Base-by-base conservation (phyloP, 2,113 vertebrate species). In the Pagrus major region DNA sequence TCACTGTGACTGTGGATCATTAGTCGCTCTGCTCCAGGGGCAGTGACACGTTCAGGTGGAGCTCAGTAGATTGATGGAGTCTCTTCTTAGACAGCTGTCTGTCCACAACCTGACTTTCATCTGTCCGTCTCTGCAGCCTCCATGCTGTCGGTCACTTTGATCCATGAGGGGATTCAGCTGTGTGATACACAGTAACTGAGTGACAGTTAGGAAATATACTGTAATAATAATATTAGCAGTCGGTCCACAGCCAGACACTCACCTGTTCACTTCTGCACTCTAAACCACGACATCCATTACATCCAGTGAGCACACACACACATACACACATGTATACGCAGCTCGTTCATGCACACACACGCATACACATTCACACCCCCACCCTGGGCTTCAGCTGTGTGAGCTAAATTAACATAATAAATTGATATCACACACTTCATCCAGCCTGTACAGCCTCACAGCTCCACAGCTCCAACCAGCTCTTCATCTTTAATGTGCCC, bases 381-480 rank as follows among this genome's bases (percentile, higher is more conserved):
- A 18, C 35, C 23, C 71, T 31, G 56, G 70, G 44, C 65, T 67
- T 58, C 4, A 71, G 35, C 52, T 70, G 2, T 51, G 5, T 51
- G 46, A 10, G 14, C 10, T 35, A 60, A 78, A 84, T 81, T n/a
- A n/a, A n/a, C n/a, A n/a, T n/a, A 76, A 78, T 84, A 56, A 79
- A 79, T 80, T 65, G 67, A 83, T 85, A 69, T 79, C 51, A 76
- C 66, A 84, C 47, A 41, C 49, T 75, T 79, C 66, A 82, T 65
- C 54, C 73, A 69, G 67, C 75, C 31, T 63, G 74, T 37, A 46
- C 58, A 60, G 79, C 52, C 83, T 56, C 65, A 35, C 18, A 65
- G 79, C 42, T 51, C 63, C 58, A 79, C 67, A 70, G 59, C 71
- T 68, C 66, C 41, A 31, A 42, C 80, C 44, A 60, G 63, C 56